Evolutionary conservation across 2,113 vertebrate genomes (phyloP).

Genomic region (Otis tarda): DNA sequence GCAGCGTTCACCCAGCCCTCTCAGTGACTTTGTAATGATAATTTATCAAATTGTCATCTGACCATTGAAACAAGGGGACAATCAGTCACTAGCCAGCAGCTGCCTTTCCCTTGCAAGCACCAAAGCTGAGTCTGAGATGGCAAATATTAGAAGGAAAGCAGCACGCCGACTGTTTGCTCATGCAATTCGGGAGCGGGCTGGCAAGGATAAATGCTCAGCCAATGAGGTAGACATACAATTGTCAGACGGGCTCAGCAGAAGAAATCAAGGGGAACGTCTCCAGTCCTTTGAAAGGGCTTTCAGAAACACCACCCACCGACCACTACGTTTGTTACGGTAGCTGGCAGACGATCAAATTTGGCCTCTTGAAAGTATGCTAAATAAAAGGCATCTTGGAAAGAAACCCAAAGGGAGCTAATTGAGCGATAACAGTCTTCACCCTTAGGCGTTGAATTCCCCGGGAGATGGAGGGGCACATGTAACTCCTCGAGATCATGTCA

Average conservation of each 20-base stretch:
- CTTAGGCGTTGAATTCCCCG: rapidly evolving
- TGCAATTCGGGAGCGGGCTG: background rate
- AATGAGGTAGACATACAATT: background rate
- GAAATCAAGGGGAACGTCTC: background rate
- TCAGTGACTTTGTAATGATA: background rate
- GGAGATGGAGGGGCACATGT: rapidly evolving
- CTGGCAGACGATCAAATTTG: background rate
- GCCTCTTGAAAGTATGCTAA: background rate
- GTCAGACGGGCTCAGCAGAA: background rate
- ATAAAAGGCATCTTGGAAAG: background rate
- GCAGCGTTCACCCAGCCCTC: background rate
- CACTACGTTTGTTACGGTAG: background rate
- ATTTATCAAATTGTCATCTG: background rate
- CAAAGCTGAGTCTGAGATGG: background rate
- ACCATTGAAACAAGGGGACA: background rate
- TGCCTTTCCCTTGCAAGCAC: background rate
- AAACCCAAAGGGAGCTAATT: background rate
- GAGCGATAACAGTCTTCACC: background rate
- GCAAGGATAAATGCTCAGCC: background rate
- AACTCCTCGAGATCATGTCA: background rate
- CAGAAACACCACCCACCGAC: background rate
- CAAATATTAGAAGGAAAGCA: background rate
- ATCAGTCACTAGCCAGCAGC: background rate
- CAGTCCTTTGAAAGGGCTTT: background rate
- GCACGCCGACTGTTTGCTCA: rapidly evolving